Percentiles rank a stretch among this genome's conserved stretches.
Evolutionary conservation across 2,888 invertebrate species (phyloP).

Genomic region (Agapostemon virescens): DNA sequence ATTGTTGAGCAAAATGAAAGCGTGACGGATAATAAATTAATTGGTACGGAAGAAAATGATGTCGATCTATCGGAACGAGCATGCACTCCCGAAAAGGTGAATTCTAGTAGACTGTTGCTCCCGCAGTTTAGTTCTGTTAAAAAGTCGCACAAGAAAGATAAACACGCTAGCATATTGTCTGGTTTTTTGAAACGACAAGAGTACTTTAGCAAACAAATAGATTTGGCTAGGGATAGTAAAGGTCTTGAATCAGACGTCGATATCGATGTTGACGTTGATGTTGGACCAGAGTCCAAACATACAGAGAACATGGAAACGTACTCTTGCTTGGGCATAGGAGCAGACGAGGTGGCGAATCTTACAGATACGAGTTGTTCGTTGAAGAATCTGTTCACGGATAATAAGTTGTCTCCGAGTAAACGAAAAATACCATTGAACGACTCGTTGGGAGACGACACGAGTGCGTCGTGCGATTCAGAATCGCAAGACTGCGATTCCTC

Average conservation of each 20-base stretch:
- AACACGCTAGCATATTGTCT: slow-evolving; percentile 69
- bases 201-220: slow-evolving; percentile 48
- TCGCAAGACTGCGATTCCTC: slow-evolving; percentile 51
- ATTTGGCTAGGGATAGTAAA: not conserved
- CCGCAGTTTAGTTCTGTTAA: slow-evolving; percentile 73
- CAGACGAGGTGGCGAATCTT: not conserved
- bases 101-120: slow-evolving; percentile 74
- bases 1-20: slow-evolving; percentile 8
- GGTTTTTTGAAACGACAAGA: slow-evolving; percentile 66
- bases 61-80: slow-evolving; percentile 61
- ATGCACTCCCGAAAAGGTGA: slow-evolving; percentile 73
- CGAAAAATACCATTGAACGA: slow-evolving; percentile 54
- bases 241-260: not conserved
- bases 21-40: not conserved
- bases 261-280: not conserved
- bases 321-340: not conserved
- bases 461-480: slow-evolving; percentile 27
- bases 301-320: not conserved
- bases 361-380: not conserved
- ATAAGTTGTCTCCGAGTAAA: slow-evolving; percentile 63
- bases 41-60: not conserved
- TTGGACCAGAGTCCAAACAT: not conserved
- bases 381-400: slow-evolving; percentile 19
- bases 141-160: slow-evolving; percentile 75
- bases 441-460: slow-evolving; percentile 30